Conservation (phyloP, 1,140 invertebrate genomes). For the Chironomus tepperi region DNA sequence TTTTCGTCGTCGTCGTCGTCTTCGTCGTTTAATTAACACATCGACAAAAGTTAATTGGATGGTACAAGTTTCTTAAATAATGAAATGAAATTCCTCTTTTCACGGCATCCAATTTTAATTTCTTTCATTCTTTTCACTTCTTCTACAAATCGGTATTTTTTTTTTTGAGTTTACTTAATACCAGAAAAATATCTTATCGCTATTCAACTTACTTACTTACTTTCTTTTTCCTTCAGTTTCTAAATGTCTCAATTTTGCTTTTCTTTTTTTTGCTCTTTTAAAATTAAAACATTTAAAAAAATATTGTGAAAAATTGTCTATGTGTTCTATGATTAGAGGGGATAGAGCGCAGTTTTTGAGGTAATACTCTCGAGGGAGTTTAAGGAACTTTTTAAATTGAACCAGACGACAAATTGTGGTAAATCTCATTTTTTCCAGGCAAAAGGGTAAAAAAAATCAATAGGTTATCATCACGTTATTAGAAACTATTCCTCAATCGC, state of each 20-base stretch:
- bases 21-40: constrained; percentile 21
- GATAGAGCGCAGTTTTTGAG: no score
- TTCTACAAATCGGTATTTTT: not conserved
- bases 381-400: no score
- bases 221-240: not conserved
- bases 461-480: no score
- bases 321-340: no score
- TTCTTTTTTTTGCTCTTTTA: not conserved
- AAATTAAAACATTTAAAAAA: no score
- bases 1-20: not conserved
- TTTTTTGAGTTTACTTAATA: not conserved
- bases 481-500: no score
- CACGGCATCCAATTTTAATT: not conserved
- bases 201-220: not conserved
- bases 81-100: constrained; percentile 5
- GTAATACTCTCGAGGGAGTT: no score
- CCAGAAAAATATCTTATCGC: constrained; percentile 11
- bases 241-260: not conserved
- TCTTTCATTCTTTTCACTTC: not conserved
- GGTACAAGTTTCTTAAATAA: not conserved
- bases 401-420: no score
- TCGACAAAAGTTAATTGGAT: constrained; percentile 23
- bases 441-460: no score
- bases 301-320: no score
- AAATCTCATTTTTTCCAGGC: no score